Conservation (phyloP, 2,888 invertebrate species). For the Linhomoeus sp. region DNA sequence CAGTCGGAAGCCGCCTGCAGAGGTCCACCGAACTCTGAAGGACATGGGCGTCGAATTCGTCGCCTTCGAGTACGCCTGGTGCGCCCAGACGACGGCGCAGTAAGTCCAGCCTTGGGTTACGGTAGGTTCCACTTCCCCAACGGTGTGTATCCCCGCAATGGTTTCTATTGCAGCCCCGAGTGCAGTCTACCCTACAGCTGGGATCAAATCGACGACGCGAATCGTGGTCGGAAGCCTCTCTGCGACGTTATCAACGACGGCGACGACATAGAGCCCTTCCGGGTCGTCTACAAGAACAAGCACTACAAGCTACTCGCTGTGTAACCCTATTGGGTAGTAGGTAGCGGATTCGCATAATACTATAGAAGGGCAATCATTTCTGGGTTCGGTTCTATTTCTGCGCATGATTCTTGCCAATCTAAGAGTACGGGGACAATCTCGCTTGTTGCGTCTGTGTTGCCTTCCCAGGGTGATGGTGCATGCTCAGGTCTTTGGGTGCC, state of each 20-base stretch:
- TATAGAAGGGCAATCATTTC: no score
- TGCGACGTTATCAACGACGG: slow-evolving; percentile 15
- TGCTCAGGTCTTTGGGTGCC: no score
- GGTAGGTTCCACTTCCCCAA: neutral
- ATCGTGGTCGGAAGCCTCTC: slow-evolving; percentile 11
- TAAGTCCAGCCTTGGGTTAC: slow-evolving; percentile 3
- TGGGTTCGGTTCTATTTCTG: no score
- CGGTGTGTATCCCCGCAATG: no score
- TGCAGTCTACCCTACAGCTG: slow-evolving; percentile 47
- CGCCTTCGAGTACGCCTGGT: slow-evolving; percentile 48
- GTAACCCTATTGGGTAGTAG: no score
- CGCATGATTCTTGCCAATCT: no score
- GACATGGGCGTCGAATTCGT: slow-evolving; percentile 50
- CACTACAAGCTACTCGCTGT: neutral
- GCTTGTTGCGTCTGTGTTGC: no score
- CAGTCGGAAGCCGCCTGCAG: slow-evolving; percentile 48
- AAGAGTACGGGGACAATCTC: no score
- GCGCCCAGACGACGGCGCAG: slow-evolving; percentile 24
- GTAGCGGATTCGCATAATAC: no score
- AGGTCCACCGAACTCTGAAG: slow-evolving; percentile 47
- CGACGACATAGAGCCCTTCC: slow-evolving; percentile 12
- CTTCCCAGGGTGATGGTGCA: no score
- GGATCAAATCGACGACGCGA: slow-evolving; percentile 42
- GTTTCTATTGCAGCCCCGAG: slow-evolving; percentile 40
- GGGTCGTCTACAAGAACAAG: slow-evolving; percentile 9